These are phyloP conservation scores for Dicrostonyx torquatus DNA, from an alignment of 2,797 vertebrate species.

Conservation along the genomic window DNA sequence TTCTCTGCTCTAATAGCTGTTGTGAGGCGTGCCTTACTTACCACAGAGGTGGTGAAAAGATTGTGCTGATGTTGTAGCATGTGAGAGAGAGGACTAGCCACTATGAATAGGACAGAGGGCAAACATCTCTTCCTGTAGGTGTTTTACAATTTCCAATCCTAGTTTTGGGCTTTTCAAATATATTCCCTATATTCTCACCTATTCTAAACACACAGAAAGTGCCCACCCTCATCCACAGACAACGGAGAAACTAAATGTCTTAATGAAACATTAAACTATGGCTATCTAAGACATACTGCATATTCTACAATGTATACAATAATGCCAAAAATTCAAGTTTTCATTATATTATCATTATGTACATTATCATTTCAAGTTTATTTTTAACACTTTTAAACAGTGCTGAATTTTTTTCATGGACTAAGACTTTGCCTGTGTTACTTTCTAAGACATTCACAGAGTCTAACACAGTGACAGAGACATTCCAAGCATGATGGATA, in stretches of 20 bases:
- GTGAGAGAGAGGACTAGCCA: not conserved
- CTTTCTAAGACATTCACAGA: not conserved
- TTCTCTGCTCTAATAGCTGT: not conserved
- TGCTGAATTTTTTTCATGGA: not conserved
- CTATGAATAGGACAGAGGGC: not conserved
- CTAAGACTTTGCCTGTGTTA: not conserved
- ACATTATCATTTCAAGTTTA: not conserved
- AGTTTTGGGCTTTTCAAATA: not conserved
- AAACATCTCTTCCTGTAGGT: fast-evolving
- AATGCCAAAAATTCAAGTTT: not conserved
- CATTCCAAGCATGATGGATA: not conserved
- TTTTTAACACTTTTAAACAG: not conserved
- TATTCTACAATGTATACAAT: not conserved
- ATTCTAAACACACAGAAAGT: not conserved
- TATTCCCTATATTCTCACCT: not conserved
- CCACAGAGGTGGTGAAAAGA: not conserved
- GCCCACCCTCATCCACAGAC: not conserved
- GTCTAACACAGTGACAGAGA: not conserved
- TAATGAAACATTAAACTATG: not conserved
- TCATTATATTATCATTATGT: not conserved
- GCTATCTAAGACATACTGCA: not conserved
- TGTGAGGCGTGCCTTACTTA: not conserved
- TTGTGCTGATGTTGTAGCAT: not conserved
- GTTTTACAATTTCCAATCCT: not conserved
- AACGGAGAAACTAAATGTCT: not conserved